A percentile compares a stretch with the other conserved stretches of the same genome.
These are phyloP conservation scores for Argynnis bischoffii DNA, from an alignment of 2,888 invertebrate genomes.

Conservation along the genomic window DNA sequence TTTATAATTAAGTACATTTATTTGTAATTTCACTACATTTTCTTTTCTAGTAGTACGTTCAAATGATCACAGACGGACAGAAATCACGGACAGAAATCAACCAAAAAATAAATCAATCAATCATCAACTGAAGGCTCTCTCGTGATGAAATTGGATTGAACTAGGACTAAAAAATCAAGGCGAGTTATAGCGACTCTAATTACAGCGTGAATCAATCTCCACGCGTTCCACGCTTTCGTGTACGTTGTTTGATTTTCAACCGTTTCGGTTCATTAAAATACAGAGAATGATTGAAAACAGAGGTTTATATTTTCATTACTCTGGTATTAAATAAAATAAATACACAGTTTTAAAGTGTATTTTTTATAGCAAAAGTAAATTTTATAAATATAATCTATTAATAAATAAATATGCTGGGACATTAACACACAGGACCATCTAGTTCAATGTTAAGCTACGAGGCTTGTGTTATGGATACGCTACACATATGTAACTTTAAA, in stretches of 20 bases:
- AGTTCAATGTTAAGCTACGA: too few relatives aligned
- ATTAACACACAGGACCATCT: too few relatives aligned
- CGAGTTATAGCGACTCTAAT: constrained; percentile 19
- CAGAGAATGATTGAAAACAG: constrained; percentile 3
- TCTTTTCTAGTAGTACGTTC: neutral
- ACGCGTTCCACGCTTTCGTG: constrained; percentile 11
- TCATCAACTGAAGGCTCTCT: neutral
- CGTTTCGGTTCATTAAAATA: constrained; percentile 2
- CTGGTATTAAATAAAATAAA: too few relatives aligned
- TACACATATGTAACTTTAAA: too few relatives aligned
- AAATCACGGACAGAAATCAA: neutral
- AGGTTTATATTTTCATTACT: neutral
- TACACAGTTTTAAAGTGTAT: too few relatives aligned
- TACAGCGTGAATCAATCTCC: constrained; percentile 19
- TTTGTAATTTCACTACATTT: too few relatives aligned
- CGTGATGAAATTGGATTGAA: constrained; percentile 19
- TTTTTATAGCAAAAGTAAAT: too few relatives aligned
- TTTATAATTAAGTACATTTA: too few relatives aligned
- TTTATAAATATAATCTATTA: too few relatives aligned
- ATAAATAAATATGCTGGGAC: too few relatives aligned
- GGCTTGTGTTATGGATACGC: too few relatives aligned
- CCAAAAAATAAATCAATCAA: constrained; percentile 1
- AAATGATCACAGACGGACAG: too few relatives aligned
- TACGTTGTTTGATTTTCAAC: constrained; percentile 7
- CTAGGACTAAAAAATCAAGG: constrained; percentile 8